Conservation (phyloP, 1,140 invertebrate species). For the Cherax destructor region DNA sequence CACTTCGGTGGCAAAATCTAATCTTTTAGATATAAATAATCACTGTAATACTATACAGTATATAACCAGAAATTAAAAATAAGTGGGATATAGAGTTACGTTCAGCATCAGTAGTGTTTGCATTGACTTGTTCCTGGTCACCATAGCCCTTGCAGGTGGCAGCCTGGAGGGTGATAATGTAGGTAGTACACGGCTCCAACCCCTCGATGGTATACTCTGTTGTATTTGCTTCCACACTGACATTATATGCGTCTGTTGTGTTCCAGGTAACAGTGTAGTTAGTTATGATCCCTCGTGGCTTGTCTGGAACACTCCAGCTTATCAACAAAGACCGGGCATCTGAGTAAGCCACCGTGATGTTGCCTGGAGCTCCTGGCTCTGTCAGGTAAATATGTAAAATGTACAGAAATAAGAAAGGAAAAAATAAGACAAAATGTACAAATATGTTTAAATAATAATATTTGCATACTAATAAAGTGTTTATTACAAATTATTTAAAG, state of each 20-base stretch:
- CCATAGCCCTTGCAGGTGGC: background rate
- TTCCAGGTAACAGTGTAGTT: background rate
- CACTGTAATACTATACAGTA: no score
- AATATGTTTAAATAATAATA: background rate
- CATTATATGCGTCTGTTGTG: background rate
- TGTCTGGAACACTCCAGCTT: background rate
- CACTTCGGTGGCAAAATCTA: no score
- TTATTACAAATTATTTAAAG: no score
- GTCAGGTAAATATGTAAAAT: background rate
- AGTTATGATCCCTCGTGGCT: background rate
- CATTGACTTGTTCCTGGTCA: background rate
- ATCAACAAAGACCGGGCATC: background rate
- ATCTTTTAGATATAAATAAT: no score
- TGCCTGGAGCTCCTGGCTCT: background rate
- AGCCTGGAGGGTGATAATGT: background rate
- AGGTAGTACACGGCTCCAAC: background rate
- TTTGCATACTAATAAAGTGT: background rate
- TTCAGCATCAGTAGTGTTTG: background rate
- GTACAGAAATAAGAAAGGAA: no score
- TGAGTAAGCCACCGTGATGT: background rate
- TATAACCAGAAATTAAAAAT: no score
- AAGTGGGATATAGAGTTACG: background rate
- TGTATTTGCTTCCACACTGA: background rate
- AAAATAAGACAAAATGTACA: background rate
- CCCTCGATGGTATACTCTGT: background rate